Evolutionary conservation across 2,113 vertebrate species (phyloP).

Genomic region (Larimichthys polyactis): DNA sequence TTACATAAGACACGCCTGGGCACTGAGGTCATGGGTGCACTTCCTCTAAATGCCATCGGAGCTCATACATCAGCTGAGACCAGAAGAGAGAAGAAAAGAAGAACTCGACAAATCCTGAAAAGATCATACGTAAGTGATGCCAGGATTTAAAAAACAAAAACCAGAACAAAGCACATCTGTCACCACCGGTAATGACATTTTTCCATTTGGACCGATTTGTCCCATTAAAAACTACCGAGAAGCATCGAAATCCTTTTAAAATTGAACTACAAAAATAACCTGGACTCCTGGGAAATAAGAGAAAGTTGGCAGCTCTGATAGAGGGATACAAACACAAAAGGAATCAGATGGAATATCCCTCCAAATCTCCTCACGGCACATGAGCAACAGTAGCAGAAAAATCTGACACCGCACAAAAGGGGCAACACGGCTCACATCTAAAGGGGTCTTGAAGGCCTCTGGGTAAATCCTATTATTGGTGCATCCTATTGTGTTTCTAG

Average conservation of each 20-base stretch:
- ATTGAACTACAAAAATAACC: conserved; percentile 17
- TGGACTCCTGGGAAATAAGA: conserved; percentile 23
- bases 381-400: conserved; percentile 1
- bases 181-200: background rate
- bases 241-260: conserved; percentile 30
- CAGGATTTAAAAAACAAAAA: background rate
- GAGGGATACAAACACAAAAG: background rate
- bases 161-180: conserved; percentile 5
- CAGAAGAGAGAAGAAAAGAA: background rate
- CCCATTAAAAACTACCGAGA: conserved; percentile 9
- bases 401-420: conserved; percentile 32
- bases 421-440: conserved; percentile 16
- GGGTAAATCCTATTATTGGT: conserved; percentile 62
- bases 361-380: conserved; percentile 26
- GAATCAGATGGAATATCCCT: background rate
- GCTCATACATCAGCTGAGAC: conserved; percentile 45
- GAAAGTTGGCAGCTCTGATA: conserved; percentile 19
- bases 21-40: conserved; percentile 43
- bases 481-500: conserved; percentile 71
- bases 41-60: conserved; percentile 60
- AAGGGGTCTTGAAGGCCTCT: conserved; percentile 34
- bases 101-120: background rate
- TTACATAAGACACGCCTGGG: conserved; percentile 57
- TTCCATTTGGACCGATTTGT: conserved; percentile 24
- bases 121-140: background rate